Percentiles rank a stretch among this genome's conserved stretches.
Evolutionary conservation across 2,888 invertebrate species (phyloP).

Genomic region (Parnassius apollo): DNA sequence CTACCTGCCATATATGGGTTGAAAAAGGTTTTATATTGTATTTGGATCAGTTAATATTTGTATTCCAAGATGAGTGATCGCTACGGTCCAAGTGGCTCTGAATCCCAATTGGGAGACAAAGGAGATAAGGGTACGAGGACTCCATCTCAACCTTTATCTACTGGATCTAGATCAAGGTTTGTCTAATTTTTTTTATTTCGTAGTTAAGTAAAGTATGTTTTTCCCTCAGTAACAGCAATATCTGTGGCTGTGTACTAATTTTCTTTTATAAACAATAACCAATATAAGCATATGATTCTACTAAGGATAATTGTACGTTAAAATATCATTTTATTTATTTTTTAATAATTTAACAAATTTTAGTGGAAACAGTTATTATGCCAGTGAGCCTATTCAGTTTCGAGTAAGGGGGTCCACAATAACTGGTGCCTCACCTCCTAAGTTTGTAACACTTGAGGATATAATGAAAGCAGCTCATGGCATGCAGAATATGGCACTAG

Average conservation of each 20-base stretch:
- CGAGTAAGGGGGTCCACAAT: slow-evolving; percentile 81
- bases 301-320: too few species aligned
- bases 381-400: slow-evolving; percentile 74
- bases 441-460: slow-evolving; percentile 91
- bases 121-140: slow-evolving; percentile 44
- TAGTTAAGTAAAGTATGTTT: neutral
- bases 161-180: slow-evolving; percentile 56
- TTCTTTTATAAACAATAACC: too few species aligned
- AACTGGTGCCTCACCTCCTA: slow-evolving; percentile 89
- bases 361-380: slow-evolving; percentile 56
- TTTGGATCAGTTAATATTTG: slow-evolving; percentile 46
- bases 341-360: slow-evolving; percentile 1
- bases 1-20: slow-evolving; percentile 62
- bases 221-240: too few species aligned
- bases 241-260: too few species aligned
- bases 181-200: slow-evolving; percentile 1
- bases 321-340: neutral
- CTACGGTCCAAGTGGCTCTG: slow-evolving; percentile 56
- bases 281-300: too few species aligned
- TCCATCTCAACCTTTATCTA: slow-evolving; percentile 57
- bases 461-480: slow-evolving; percentile 93
- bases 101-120: slow-evolving; percentile 52
- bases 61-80: slow-evolving; percentile 62
- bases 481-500: slow-evolving; percentile 95
- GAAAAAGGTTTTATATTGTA: slow-evolving; percentile 43